Conservation (phyloP, 2,113 vertebrate species). For the Cochlearius cochlearius region DNA sequence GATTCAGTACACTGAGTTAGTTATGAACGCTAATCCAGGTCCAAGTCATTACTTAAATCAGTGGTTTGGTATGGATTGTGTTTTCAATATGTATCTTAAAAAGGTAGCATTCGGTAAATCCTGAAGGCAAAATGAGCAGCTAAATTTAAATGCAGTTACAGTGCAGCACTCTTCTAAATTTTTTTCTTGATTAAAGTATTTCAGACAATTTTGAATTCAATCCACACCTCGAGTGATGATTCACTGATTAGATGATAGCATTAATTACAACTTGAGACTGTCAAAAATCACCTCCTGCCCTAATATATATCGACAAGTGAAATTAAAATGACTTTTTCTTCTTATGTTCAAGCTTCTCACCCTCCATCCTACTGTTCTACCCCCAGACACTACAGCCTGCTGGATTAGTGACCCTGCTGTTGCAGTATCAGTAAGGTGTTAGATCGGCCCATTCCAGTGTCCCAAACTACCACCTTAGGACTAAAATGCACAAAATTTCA, state of each 20-base stretch:
- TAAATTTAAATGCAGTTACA: slow-evolving; percentile 3
- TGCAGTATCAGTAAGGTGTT: neutral
- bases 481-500: neutral
- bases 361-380: neutral
- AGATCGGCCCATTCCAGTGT: neutral
- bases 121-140: neutral
- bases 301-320: neutral
- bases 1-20: neutral
- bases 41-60: neutral
- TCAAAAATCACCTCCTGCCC: neutral
- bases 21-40: neutral
- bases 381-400: neutral
- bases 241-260: slow-evolving; percentile 22
- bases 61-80: neutral
- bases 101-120: neutral
- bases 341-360: neutral
- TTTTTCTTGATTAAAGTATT: slow-evolving; percentile 2
- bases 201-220: neutral
- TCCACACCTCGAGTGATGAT: neutral
- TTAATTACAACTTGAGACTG: neutral
- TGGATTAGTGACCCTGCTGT: neutral
- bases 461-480: neutral
- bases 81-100: neutral
- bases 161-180: neutral
- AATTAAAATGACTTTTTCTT: neutral